Evolutionary conservation across 2,888 invertebrate genomes (phyloP).

Genomic region (Amphimallon solstitiale): DNA sequence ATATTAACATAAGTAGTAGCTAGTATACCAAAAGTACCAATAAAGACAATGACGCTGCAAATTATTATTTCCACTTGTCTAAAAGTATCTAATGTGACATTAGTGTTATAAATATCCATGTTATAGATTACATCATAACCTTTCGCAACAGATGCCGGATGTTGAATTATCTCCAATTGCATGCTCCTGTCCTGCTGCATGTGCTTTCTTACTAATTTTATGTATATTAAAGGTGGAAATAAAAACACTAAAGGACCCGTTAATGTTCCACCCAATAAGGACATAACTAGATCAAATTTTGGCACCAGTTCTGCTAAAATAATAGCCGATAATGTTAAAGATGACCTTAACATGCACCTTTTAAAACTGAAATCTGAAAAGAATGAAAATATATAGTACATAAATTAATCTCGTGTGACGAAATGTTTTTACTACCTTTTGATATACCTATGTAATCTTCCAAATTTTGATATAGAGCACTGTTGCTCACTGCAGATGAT

Average conservation of each 20-base stretch:
- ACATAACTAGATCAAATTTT: conserved; percentile 86
- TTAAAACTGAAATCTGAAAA: conserved; percentile 78
- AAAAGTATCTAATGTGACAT: conserved; percentile 18
- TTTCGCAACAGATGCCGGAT: conserved; percentile 9
- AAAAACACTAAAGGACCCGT: conserved; percentile 87
- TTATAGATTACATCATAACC: background rate
- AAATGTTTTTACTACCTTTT: conserved; percentile 67
- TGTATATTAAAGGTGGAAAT: conserved; percentile 83
- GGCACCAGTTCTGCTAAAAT: conserved; percentile 85
- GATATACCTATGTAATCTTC: conserved; percentile 81
- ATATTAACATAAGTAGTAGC: conserved; percentile 79
- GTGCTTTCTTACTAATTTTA: conserved; percentile 71
- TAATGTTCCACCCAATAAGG: conserved; percentile 84
- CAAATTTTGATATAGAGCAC: conserved; percentile 83
- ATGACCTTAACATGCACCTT: conserved; percentile 76
- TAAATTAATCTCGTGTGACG: background rate
- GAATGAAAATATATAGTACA: conserved; percentile 26
- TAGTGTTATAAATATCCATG: background rate
- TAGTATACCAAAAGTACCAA: conserved; percentile 73
- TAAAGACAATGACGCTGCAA: conserved; percentile 68
- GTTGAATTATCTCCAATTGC: conserved; percentile 46
- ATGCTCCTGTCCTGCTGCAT: conserved; percentile 52
- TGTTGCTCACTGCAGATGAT: conserved; percentile 81
- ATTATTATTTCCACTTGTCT: conserved; percentile 50
- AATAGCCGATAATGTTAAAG: conserved; percentile 75